Conservation (phyloP, 2,888 invertebrate species). For the Asteroscopus sphinx region DNA sequence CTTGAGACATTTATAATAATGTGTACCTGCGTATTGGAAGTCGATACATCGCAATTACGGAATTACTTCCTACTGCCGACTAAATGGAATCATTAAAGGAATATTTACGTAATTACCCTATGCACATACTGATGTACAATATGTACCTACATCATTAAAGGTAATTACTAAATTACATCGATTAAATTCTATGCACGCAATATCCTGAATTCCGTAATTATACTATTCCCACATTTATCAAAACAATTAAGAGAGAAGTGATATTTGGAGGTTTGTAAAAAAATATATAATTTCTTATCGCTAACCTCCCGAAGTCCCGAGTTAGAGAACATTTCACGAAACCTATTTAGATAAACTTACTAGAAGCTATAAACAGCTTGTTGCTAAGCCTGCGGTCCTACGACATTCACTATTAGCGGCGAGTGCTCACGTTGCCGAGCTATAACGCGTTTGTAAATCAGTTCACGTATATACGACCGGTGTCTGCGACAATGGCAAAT, state of each 20-base stretch:
- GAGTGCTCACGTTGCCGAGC: slow-evolving; percentile 29
- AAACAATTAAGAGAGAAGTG: not conserved
- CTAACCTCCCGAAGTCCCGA: not conserved
- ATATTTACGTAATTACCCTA: slow-evolving; percentile 31
- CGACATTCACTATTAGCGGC: slow-evolving; percentile 45
- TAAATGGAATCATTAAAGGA: slow-evolving; percentile 38
- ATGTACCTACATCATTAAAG: slow-evolving; percentile 10
- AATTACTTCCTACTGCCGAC: slow-evolving; percentile 23
- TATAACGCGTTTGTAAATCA: slow-evolving; percentile 68
- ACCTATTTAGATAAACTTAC: slow-evolving; percentile 24
- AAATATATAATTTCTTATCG: not conserved
- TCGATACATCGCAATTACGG: slow-evolving; percentile 33
- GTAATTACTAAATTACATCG: slow-evolving; percentile 41
- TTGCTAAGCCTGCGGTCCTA: slow-evolving; percentile 39
- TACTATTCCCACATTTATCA: not conserved
- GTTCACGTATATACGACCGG: slow-evolving; percentile 74
- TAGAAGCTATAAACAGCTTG: slow-evolving; percentile 40
- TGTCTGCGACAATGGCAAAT: slow-evolving; percentile 77
- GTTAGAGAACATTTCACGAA: slow-evolving; percentile 18
- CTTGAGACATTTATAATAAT: slow-evolving; percentile 2
- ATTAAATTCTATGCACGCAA: slow-evolving; percentile 27
- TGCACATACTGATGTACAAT: slow-evolving; percentile 8
- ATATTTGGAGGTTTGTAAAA: not conserved
- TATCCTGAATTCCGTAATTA: slow-evolving; percentile 39
- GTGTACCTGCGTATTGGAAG: slow-evolving; percentile 25